Percentiles rank a stretch among this genome's conserved stretches.
phyloP scores from a whole-genome alignment of 2,797 vertebrate genomes.

The Natrix natrix region DNA sequence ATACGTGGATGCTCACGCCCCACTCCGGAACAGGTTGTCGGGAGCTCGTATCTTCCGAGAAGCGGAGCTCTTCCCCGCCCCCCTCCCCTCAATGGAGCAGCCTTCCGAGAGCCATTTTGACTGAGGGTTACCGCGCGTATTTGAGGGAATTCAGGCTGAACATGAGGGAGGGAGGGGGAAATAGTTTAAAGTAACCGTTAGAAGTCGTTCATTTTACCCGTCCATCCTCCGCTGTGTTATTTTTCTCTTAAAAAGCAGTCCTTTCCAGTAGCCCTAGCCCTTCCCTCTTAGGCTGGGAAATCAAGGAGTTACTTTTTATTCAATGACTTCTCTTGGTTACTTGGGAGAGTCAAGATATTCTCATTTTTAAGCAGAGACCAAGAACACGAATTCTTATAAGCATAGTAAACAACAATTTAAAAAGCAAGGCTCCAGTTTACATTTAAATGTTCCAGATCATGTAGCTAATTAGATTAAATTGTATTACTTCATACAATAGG shows the following conservation, averaged over 20 bases:
- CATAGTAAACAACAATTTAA: neutral
- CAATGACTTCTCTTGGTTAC: neutral
- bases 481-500: neutral
- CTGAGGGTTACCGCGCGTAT: neutral
- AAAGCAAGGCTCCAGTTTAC: neutral
- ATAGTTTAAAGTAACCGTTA: neutral
- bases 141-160: neutral
- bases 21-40: neutral
- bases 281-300: neutral
- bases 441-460: neutral
- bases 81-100: neutral
- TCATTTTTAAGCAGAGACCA: neutral
- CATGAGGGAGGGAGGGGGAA: neutral
- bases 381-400: neutral
- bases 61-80: neutral
- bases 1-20: neutral
- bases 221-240: neutral
- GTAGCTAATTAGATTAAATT: neutral
- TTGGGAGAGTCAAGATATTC: neutral
- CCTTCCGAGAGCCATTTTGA: slow-evolving; percentile 14
- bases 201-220: neutral
- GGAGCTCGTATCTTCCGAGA: neutral
- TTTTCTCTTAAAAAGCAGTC: neutral
- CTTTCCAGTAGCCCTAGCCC: neutral
- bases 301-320: neutral